Conservation (phyloP, 1,140 invertebrate species). For the Octopus sinensis region DNA sequence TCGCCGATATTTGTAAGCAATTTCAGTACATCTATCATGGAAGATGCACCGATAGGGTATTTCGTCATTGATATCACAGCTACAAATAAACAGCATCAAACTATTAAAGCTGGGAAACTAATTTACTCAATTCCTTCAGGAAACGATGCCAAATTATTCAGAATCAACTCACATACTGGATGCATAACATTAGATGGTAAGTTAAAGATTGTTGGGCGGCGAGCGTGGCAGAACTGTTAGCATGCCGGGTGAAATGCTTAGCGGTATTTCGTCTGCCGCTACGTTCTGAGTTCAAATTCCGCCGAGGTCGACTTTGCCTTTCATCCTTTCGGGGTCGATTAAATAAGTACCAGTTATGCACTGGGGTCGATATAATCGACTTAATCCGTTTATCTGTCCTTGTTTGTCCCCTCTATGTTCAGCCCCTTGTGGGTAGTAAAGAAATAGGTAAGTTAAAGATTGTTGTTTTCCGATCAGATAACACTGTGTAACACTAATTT, state of each 20-base stretch:
- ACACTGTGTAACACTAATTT: no score
- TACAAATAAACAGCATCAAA: neutral
- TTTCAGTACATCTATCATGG: conserved; percentile 10
- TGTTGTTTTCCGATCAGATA: no score
- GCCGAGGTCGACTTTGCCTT: no score
- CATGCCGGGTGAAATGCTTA: no score
- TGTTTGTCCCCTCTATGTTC: no score
- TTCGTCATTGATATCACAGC: neutral
- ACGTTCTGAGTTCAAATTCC: no score
- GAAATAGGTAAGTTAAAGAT: neutral
- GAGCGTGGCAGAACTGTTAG: neutral
- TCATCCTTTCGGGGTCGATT: no score
- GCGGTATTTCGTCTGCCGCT: no score
- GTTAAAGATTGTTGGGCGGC: neutral
- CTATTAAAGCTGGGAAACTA: neutral
- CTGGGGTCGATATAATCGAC: no score
- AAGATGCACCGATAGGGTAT: neutral
- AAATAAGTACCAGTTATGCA: no score
- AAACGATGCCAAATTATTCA: neutral
- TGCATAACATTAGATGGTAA: neutral
- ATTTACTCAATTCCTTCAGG: neutral
- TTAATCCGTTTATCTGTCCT: no score
- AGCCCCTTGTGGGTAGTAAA: no score
- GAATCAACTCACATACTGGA: neutral
- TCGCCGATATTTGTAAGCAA: neutral